These are phyloP conservation scores for Sarcophaga variegata DNA, from an alignment of 2,888 invertebrate species.

Conservation along the genomic window DNA sequence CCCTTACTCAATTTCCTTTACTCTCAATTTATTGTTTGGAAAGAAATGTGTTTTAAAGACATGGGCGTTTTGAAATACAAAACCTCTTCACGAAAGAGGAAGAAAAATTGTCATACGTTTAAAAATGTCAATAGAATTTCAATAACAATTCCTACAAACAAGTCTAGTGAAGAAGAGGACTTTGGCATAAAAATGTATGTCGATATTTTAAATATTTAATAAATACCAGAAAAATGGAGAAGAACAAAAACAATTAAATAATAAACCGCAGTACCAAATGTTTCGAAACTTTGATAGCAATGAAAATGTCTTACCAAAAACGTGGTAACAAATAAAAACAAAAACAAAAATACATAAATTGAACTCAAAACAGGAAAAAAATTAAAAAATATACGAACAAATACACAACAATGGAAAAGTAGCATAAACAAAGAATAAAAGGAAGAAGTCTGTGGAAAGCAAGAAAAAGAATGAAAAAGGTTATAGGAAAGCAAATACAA, in stretches of 20 bases:
- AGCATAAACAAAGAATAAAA: slow-evolving; percentile 17
- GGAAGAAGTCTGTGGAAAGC: background rate
- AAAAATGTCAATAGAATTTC: background rate
- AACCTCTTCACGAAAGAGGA: no score
- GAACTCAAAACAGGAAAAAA: slow-evolving; percentile 17
- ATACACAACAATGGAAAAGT: background rate
- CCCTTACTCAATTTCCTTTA: no score
- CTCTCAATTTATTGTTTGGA: no score
- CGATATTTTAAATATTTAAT: slow-evolving; percentile 68
- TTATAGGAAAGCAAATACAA: slow-evolving; percentile 55
- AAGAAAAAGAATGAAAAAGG: slow-evolving; percentile 21
- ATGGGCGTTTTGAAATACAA: no score
- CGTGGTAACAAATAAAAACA: slow-evolving; percentile 42
- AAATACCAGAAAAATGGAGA: slow-evolving; percentile 38
- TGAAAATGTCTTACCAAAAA: slow-evolving; percentile 54
- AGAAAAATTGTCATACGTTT: background rate
- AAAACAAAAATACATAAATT: slow-evolving; percentile 30
- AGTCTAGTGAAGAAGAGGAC: background rate
- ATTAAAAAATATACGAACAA: background rate
- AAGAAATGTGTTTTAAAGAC: no score
- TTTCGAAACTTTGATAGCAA: slow-evolving; percentile 44
- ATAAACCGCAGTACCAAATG: slow-evolving; percentile 59
- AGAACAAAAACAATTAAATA: slow-evolving; percentile 21
- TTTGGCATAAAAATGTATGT: slow-evolving; percentile 32
- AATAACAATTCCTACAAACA: background rate